A percentile compares a stretch with the other conserved stretches of the same genome.
Evolutionary conservation across 1,140 invertebrate genomes (phyloP).

Genomic region (Wasmannia auropunctata): DNA sequence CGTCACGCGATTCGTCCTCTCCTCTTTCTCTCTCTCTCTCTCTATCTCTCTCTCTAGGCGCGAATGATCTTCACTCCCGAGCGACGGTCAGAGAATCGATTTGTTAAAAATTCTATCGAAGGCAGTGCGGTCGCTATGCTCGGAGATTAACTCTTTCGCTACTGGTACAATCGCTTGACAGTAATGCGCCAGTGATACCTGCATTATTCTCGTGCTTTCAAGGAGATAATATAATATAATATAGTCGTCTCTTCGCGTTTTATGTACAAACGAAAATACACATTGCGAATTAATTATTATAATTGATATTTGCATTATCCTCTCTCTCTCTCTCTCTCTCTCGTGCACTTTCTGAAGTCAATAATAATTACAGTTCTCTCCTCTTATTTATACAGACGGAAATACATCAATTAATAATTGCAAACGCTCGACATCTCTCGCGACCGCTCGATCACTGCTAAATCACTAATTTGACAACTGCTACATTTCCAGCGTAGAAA

Average conservation of each 20-base stretch:
- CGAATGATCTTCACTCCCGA: conserved; percentile 12
- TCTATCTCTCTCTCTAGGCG: too few species aligned
- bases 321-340: too few species aligned
- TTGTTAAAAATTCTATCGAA: conserved; percentile 48
- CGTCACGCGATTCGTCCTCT: conserved; percentile 27
- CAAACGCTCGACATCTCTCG: neutral
- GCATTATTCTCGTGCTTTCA: neutral
- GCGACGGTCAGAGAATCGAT: conserved; percentile 37
- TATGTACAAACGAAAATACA: conserved; percentile 29
- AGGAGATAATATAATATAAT: conserved; percentile 12
- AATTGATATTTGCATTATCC: neutral
- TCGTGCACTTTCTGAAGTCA: neutral
- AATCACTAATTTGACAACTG: conserved; percentile 15
- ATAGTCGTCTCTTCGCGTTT: neutral
- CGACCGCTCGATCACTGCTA: neutral
- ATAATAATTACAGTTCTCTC: neutral
- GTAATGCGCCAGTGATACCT: neutral
- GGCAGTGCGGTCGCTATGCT: conserved; percentile 56
- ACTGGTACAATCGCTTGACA: conserved; percentile 2
- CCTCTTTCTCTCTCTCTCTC: too few species aligned
- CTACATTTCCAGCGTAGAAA: neutral
- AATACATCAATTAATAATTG: conserved; percentile 16
- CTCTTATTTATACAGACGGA: conserved; percentile 18
- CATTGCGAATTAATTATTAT: conserved; percentile 11
- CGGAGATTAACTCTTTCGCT: conserved; percentile 53